A percentile compares a stretch with the other conserved stretches of the same genome.
Conservation (phyloP, 2,888 invertebrate species). For the Peribatodes rhomboidaria region DNA sequence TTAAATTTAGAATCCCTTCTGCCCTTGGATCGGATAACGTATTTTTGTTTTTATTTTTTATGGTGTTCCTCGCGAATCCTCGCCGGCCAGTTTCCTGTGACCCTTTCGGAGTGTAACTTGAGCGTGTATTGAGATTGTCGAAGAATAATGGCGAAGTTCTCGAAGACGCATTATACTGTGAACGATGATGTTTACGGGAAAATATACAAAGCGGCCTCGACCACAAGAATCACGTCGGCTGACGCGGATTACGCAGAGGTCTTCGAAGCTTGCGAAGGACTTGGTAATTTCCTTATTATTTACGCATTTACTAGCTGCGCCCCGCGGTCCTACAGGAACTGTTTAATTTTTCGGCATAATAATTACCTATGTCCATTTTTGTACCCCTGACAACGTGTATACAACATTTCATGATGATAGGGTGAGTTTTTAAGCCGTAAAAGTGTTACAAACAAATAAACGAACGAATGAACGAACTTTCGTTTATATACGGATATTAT, state of each 20-base stretch:
- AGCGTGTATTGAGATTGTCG: conserved; percentile 38
- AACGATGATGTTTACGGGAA: conserved; percentile 82
- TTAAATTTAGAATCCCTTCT: conserved; percentile 82
- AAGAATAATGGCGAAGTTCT: conserved; percentile 58
- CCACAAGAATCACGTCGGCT: conserved; percentile 56
- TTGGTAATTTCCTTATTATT: conserved; percentile 62
- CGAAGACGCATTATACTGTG: conserved; percentile 76
- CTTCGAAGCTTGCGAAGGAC: conserved; percentile 76
- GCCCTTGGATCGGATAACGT: conserved; percentile 67
- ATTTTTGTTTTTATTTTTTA: conserved; percentile 58
- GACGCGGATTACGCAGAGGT: conserved; percentile 76
- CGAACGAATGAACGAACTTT: too few species aligned
- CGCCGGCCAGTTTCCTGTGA: conserved; percentile 66
- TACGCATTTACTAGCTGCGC: too few species aligned
- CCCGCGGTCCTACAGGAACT: too few species aligned
- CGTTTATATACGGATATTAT: too few species aligned
- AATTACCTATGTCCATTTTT: too few species aligned
- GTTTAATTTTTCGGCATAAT: too few species aligned
- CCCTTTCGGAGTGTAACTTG: conserved; percentile 49
- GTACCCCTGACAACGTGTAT: too few species aligned
- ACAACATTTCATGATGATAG: too few species aligned
- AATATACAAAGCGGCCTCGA: conserved; percentile 71
- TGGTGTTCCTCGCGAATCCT: conserved; percentile 63
- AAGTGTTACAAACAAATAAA: too few species aligned
- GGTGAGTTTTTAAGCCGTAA: too few species aligned